Conservation (phyloP, 2,113 vertebrate species). For the Dasypus novemcinctus region DNA sequence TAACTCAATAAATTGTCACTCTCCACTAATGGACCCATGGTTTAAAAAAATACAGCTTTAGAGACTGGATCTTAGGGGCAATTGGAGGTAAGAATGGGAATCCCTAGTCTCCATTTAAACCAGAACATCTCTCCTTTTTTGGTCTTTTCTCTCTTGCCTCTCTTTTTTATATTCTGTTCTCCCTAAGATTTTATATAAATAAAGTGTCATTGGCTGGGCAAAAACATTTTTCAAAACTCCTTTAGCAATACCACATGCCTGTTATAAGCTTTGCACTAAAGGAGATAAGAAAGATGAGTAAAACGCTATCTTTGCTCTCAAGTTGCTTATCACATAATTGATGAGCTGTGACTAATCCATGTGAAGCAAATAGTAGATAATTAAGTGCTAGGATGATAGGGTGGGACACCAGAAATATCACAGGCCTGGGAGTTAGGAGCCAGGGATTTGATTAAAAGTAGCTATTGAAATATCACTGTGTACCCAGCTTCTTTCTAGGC, state of each 20-base stretch:
- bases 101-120: background rate
- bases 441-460: background rate
- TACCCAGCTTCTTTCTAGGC: background rate
- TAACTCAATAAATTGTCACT: background rate
- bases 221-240: background rate
- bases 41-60: background rate
- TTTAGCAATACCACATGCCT: background rate
- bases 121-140: background rate
- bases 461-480: background rate
- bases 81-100: background rate
- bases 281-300: constrained; percentile 38
- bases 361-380: constrained; percentile 57
- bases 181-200: background rate
- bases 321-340: constrained; percentile 57
- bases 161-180: background rate
- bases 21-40: background rate
- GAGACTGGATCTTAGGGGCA: background rate
- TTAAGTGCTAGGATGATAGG: constrained; percentile 2
- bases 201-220: background rate
- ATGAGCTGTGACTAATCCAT: constrained; percentile 56
- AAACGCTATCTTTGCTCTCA: constrained; percentile 25
- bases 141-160: background rate
- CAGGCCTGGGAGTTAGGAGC: background rate
- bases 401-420: background rate
- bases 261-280: background rate